These are phyloP conservation scores for Centroberyx gerrardi DNA, from an alignment of 2,797 vertebrate species.

Conservation along the genomic window DNA sequence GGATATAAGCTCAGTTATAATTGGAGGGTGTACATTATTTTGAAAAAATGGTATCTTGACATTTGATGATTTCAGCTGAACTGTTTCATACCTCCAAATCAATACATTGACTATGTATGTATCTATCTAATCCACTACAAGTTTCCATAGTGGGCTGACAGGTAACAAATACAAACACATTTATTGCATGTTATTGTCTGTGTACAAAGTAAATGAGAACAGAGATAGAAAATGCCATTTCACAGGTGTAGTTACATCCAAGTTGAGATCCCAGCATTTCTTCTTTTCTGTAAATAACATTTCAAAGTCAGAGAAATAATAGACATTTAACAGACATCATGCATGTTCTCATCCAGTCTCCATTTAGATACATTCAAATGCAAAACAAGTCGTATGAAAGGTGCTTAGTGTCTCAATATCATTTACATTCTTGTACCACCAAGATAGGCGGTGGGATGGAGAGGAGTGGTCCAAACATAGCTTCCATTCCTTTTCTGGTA, in stretches of 20 bases:
- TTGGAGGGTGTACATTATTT: neutral
- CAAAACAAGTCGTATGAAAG: slow-evolving; percentile 1
- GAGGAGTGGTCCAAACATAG: neutral
- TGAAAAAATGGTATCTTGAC: neutral
- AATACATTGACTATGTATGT: neutral
- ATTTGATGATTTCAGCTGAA: neutral
- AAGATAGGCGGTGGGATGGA: neutral
- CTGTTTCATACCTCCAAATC: neutral
- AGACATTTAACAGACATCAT: neutral
- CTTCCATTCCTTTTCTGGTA: neutral
- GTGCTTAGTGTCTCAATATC: neutral
- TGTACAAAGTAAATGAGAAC: neutral
- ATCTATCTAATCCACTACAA: neutral
- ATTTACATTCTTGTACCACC: slow-evolving; percentile 8
- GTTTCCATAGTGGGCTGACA: neutral
- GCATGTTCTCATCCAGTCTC: neutral
- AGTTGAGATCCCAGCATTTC: neutral
- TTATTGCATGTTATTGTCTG: neutral
- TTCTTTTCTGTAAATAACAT: slow-evolving; percentile 11
- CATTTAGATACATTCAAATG: slow-evolving; percentile 9
- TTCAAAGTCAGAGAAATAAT: neutral
- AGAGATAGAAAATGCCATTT: neutral
- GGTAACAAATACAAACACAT: neutral
- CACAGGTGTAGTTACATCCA: too few relatives aligned
- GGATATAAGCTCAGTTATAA: neutral